phyloP scores from a whole-genome alignment of 2,888 invertebrate species.

The Acronicta psi region DNA sequence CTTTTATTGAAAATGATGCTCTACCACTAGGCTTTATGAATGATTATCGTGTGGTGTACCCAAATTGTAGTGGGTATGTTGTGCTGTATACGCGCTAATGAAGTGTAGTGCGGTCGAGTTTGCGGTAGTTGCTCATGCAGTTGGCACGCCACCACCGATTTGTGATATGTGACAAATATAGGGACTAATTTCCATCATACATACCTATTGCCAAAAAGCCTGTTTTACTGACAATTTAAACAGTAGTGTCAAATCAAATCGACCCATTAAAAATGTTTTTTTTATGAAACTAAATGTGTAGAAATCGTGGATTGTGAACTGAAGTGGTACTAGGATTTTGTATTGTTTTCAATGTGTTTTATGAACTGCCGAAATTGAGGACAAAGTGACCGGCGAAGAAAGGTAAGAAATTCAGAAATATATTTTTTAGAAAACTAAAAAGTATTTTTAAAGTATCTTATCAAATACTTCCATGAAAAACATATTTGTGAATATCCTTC shows the following conservation, averaged over 20 bases:
- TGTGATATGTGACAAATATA: constrained; percentile 77
- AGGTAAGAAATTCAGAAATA: constrained; percentile 60
- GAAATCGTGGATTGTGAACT: constrained; percentile 51
- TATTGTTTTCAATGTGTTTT: constrained; percentile 56
- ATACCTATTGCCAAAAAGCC: constrained; percentile 24
- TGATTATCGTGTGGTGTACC: constrained; percentile 57
- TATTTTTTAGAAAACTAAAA: too few species aligned
- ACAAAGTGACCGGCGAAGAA: constrained; percentile 67
- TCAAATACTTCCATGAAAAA: too few species aligned
- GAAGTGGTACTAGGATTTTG: constrained; percentile 46
- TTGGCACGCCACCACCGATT: constrained; percentile 84
- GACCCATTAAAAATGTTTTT: constrained; percentile 31
- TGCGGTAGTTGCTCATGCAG: constrained; percentile 85
- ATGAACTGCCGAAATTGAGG: constrained; percentile 72
- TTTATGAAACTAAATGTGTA: constrained; percentile 42
- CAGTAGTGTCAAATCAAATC: constrained; percentile 17
- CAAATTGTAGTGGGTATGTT: constrained; percentile 73
- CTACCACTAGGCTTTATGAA: constrained; percentile 60
- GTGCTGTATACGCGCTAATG: constrained; percentile 85
- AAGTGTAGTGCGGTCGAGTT: constrained; percentile 84
- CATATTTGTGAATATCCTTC: too few species aligned
- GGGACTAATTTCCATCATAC: constrained; percentile 53
- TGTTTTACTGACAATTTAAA: constrained; percentile 13
- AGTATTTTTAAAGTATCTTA: too few species aligned
- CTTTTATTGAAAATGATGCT: constrained; percentile 60